A percentile compares a stretch with the other conserved stretches of the same genome.
These are phyloP conservation scores for Lepus townsendii DNA, from an alignment of 2,797 vertebrate genomes.

Conservation along the genomic window DNA sequence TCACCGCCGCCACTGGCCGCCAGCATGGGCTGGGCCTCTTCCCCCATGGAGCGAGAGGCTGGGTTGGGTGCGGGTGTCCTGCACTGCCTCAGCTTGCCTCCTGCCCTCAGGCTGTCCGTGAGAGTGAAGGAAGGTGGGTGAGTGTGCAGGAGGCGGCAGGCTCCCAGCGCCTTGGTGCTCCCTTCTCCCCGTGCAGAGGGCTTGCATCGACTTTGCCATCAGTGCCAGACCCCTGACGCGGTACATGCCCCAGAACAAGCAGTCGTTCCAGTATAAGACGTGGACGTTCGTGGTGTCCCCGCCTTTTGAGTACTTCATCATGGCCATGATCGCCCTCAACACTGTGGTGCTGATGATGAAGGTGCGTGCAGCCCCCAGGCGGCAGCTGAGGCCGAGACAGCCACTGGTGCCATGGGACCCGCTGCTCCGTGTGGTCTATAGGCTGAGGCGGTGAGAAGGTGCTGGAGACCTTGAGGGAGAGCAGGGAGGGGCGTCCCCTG, in stretches of 20 bases:
- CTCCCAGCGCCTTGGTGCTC: background rate
- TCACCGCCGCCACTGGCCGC: background rate
- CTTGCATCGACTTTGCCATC: conserved; percentile 98
- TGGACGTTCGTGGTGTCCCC: conserved; percentile 98
- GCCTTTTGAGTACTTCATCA: conserved; percentile 98
- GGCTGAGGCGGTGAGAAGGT: background rate
- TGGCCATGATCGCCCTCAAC: conserved; percentile 99
- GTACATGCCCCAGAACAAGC: conserved; percentile 97
- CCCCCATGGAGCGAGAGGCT: background rate
- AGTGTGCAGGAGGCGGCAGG: too few species aligned
- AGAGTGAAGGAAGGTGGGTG: background rate
- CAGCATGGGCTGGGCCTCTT: background rate
- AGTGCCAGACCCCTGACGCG: conserved; percentile 97
- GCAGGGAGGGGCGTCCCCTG: background rate
- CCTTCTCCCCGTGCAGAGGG: conserved; percentile 90
- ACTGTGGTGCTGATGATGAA: conserved; percentile 99
- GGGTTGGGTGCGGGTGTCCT: background rate
- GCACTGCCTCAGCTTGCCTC: background rate
- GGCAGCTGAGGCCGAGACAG: background rate
- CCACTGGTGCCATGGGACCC: background rate
- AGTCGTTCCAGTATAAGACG: conserved; percentile 98
- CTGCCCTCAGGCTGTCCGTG: background rate
- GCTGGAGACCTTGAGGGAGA: background rate
- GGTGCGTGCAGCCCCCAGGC: conserved; percentile 86
- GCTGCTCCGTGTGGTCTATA: background rate